A percentile compares a stretch with the other conserved stretches of the same genome.
Evolutionary conservation across 2,797 vertebrate species (phyloP).

Genomic region (Thamnophis elegans): DNA sequence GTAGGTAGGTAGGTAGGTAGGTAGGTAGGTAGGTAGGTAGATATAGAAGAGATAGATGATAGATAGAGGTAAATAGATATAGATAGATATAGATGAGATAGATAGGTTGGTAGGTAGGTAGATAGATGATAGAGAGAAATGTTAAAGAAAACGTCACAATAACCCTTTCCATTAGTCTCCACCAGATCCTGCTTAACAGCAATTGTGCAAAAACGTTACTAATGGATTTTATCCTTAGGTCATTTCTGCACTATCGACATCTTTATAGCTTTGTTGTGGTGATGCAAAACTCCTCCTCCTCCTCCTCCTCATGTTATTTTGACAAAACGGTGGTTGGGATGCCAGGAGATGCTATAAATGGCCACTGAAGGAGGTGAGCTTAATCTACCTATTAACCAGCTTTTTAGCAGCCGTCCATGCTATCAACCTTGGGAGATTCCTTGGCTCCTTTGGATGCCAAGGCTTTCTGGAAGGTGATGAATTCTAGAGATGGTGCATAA

Average conservation of each 20-base stretch:
- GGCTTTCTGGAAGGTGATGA: neutral
- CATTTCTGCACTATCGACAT: neutral
- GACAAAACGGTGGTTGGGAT: neutral
- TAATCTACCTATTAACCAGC: neutral
- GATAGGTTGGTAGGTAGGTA: too few species aligned
- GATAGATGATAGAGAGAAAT: too few species aligned
- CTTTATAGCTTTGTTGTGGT: neutral
- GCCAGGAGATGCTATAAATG: neutral
- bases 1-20: too few species aligned
- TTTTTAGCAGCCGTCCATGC: neutral
- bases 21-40: too few species aligned
- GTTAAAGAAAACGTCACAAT: neutral
- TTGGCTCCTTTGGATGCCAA: neutral
- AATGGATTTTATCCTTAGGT: neutral
- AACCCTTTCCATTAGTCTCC: neutral
- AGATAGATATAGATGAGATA: too few species aligned
- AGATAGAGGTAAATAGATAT: too few species aligned
- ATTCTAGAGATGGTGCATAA: too few species aligned
- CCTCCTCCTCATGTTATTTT: neutral
- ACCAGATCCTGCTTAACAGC: slow-evolving; percentile 42
- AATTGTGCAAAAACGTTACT: slow-evolving; percentile 20
- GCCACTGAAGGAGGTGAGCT: neutral
- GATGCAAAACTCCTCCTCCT: neutral
- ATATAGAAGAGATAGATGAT: too few species aligned
- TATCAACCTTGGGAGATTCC: neutral